Evolutionary conservation across 2,797 vertebrate species (phyloP).

Genomic region (Phalanger gymnotis): DNA sequence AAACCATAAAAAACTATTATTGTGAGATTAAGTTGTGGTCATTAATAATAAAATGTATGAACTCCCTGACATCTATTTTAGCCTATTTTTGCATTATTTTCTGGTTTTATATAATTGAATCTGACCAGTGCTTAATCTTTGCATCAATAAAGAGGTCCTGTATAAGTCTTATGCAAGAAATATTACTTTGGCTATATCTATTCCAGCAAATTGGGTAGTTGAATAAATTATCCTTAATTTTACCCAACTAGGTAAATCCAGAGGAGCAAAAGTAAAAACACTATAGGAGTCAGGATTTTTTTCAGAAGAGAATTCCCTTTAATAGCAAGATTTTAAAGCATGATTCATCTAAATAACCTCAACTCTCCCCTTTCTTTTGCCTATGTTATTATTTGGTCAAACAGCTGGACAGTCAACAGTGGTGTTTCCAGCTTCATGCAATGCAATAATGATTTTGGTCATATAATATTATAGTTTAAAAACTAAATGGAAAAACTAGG

Average conservation of each 20-base stretch:
- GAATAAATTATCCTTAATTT: not conserved
- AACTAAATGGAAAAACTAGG: slow-evolving; percentile 59
- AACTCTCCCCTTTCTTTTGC: not conserved
- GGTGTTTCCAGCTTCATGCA: not conserved
- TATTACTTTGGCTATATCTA: not conserved
- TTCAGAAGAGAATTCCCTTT: not conserved
- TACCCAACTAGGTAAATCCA: not conserved
- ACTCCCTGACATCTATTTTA: not conserved
- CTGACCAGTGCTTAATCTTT: not conserved
- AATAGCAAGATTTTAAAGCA: not conserved
- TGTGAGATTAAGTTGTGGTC: not conserved
- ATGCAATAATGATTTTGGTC: not conserved
- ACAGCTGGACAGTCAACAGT: not conserved
- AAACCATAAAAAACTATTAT: not conserved
- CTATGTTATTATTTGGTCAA: not conserved
- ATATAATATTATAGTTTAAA: slow-evolving; percentile 28
- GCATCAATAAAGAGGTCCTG: not conserved
- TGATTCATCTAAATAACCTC: not conserved
- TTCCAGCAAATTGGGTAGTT: not conserved
- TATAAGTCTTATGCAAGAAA: not conserved
- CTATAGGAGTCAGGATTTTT: not conserved
- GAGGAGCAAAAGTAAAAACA: not conserved
- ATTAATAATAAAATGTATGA: not conserved
- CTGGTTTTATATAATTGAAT: not conserved
- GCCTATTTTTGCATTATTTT: not conserved